These are phyloP conservation scores for Hypena proboscidalis DNA, from an alignment of 2,888 invertebrate genomes.

Conservation along the genomic window DNA sequence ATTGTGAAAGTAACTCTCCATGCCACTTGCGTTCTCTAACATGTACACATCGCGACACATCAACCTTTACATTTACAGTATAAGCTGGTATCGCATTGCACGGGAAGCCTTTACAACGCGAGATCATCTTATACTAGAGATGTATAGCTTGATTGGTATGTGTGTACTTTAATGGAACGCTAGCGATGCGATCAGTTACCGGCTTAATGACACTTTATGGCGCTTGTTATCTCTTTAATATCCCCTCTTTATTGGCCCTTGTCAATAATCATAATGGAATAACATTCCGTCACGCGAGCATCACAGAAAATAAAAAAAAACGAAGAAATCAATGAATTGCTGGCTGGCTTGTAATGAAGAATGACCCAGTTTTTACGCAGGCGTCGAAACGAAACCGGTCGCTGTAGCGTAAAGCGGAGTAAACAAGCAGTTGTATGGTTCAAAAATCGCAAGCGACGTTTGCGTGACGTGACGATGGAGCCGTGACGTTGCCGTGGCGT, in stretches of 20 bases:
- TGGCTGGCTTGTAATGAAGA: conserved; percentile 50
- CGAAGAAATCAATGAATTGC: conserved; percentile 50
- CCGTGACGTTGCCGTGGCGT: conserved; percentile 33
- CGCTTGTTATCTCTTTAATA: conserved; percentile 39
- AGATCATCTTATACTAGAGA: too few relatives aligned
- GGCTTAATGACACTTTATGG: conserved; percentile 29
- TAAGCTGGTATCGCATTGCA: too few relatives aligned
- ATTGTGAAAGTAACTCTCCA: conserved; percentile 35
- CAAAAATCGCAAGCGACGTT: conserved; percentile 53
- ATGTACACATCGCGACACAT: too few relatives aligned
- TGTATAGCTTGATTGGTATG: not conserved
- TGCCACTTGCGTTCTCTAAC: conserved; percentile 14
- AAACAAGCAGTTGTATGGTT: conserved; percentile 62
- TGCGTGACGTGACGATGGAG: conserved; percentile 37
- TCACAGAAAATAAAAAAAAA: conserved; percentile 34
- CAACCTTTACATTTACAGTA: too few relatives aligned
- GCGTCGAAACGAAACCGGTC: conserved; percentile 48
- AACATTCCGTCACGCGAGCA: conserved; percentile 46
- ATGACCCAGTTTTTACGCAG: conserved; percentile 52
- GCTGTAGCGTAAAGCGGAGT: conserved; percentile 51
- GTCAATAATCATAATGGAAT: conserved; percentile 47
- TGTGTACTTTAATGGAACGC: not conserved
- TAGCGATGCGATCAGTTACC: conserved; percentile 27
- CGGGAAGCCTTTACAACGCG: too few relatives aligned
- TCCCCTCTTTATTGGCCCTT: conserved; percentile 48